Conservation (phyloP, 2,113 vertebrate species). For the Limanda limanda region DNA sequence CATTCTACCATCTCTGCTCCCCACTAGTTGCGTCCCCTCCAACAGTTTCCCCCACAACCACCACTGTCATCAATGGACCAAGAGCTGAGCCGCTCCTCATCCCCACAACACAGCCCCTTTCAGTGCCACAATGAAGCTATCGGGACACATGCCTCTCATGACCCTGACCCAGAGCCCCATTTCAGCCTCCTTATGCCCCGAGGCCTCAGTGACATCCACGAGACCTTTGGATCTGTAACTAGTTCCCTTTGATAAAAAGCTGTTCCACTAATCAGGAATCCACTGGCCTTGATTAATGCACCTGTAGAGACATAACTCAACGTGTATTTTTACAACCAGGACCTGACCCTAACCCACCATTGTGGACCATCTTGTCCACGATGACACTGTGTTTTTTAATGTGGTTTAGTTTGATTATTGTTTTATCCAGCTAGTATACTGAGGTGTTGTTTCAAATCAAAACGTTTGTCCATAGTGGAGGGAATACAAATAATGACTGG, state of each 20-base stretch:
- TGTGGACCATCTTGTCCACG: neutral
- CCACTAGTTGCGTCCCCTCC: conserved; percentile 43
- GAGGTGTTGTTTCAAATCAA: no score
- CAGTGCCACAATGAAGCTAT: conserved; percentile 69
- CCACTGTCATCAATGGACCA: conserved; percentile 18
- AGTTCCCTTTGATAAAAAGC: conserved; percentile 73
- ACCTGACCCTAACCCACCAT: no score
- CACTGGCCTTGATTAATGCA: conserved; percentile 58
- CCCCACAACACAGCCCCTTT: conserved; percentile 71
- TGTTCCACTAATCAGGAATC: conserved; percentile 66
- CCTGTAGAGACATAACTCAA: conserved; percentile 51
- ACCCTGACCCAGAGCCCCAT: conserved; percentile 72
- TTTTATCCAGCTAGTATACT: no score
- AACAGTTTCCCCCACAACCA: conserved; percentile 16
- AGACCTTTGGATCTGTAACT: conserved; percentile 66
- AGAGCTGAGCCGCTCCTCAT: conserved; percentile 34
- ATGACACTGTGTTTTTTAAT: conserved; percentile 3
- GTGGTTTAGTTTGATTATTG: neutral
- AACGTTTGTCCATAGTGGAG: no score
- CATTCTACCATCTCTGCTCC: conserved; percentile 60
- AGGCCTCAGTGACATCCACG: conserved; percentile 63
- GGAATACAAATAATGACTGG: no score
- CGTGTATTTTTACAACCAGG: no score
- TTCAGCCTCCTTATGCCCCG: conserved; percentile 46
- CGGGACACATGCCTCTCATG: conserved; percentile 71